Conservation (phyloP, 2,113 vertebrate genomes). For the Aegotheles bennettii region DNA sequence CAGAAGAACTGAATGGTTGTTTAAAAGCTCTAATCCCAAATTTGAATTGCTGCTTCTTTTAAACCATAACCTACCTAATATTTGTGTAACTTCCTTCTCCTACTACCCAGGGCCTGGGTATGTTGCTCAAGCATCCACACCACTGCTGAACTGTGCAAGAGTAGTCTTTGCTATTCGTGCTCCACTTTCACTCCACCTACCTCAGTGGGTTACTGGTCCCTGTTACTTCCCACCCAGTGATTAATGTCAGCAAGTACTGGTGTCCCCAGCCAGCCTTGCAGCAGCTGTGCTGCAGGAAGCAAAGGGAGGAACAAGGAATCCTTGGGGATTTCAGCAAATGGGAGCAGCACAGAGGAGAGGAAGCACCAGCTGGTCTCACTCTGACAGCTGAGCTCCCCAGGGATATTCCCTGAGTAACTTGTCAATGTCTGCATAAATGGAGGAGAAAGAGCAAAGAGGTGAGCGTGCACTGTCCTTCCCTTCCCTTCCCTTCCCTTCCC, state of each 20-base stretch:
- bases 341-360: too few species aligned
- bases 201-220: background rate
- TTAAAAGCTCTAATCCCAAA: background rate
- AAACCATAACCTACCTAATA: background rate
- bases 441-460: background rate
- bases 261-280: background rate
- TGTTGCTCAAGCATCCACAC: background rate
- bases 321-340: background rate
- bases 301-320: fast-evolving
- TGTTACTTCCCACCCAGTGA: background rate
- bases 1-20: background rate
- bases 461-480: background rate
- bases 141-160: fast-evolving
- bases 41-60: background rate
- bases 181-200: background rate
- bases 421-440: background rate
- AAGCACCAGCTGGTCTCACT: background rate
- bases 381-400: background rate
- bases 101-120: background rate
- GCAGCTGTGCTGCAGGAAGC: background rate
- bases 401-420: too few species aligned
- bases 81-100: background rate
- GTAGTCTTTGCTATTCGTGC: fast-evolving
- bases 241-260: background rate
- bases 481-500: background rate